Percentiles rank a stretch among this genome's conserved stretches.
Conservation (phyloP, 1,140 invertebrate species). For the Drosophila sucinea region DNA sequence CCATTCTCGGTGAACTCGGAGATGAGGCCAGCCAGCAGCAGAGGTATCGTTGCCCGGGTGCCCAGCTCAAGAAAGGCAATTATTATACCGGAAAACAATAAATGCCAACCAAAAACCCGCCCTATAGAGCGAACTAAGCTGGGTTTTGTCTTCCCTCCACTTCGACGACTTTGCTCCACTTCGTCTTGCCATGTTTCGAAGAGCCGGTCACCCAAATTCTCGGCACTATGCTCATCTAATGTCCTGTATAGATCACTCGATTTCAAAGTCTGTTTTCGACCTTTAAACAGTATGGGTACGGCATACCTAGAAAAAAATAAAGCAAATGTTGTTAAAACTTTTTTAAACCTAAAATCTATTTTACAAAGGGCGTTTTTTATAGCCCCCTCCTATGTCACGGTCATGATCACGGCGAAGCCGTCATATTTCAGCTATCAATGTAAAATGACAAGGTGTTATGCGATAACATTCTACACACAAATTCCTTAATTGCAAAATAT, state of each 20-base stretch:
- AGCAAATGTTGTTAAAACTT: neutral
- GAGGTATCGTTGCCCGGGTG: conserved; percentile 84
- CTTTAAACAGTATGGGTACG: conserved; percentile 84
- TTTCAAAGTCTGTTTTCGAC: conserved; percentile 84
- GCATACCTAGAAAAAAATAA: conserved; percentile 80
- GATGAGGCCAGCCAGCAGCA: conserved; percentile 70
- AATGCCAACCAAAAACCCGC: conserved; percentile 63
- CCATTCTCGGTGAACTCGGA: conserved; percentile 84
- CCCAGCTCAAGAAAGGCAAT: conserved; percentile 54
- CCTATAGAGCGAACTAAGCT: conserved; percentile 53
- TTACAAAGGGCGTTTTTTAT: neutral
- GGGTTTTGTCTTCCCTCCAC: conserved; percentile 34
- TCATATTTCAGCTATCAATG: conserved; percentile 14
- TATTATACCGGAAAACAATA: conserved; percentile 51
- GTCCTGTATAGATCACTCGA: conserved; percentile 85
- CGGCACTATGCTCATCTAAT: conserved; percentile 84
- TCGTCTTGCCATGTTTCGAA: conserved; percentile 58
- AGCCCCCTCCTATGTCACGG: conserved; percentile 17
- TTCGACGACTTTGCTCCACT: conserved; percentile 32
- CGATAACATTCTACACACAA: conserved; percentile 13
- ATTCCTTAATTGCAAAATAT: conserved; percentile 6
- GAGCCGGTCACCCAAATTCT: conserved; percentile 58
- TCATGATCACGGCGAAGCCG: neutral
- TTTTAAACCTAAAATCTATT: neutral
- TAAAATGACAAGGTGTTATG: conserved; percentile 9